phyloP scores from a whole-genome alignment of 2,797 vertebrate species.

The Hozukius guyotensis region DNA sequence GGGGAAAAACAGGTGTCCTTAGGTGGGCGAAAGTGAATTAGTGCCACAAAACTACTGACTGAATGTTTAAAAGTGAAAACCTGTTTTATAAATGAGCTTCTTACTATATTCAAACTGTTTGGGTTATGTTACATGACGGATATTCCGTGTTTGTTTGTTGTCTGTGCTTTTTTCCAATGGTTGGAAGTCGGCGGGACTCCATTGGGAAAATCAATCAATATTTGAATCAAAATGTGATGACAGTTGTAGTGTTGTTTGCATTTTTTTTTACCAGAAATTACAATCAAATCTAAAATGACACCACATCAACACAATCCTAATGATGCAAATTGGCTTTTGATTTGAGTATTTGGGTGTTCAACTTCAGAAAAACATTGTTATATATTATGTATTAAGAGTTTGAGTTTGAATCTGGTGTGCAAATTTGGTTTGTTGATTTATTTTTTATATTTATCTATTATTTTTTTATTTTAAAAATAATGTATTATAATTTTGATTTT shows the following conservation, averaged over 20 bases:
- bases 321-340: background rate
- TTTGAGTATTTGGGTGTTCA: background rate
- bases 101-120: background rate
- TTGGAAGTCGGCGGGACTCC: background rate
- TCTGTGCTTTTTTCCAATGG: background rate
- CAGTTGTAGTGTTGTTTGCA: background rate
- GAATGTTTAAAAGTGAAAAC: background rate
- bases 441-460: no score
- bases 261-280: background rate
- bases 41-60: background rate
- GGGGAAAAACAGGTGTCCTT: conserved; percentile 36
- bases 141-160: background rate
- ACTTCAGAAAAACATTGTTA: background rate
- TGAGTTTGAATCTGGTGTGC: no score
- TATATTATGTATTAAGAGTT: background rate
- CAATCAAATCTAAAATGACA: background rate
- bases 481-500: background rate
- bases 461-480: no score
- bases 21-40: background rate
- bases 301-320: background rate
- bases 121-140: background rate
- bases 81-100: background rate
- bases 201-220: background rate
- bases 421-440: no score
- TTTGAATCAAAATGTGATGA: background rate